Conservation (phyloP, 2,888 invertebrate genomes). For the Norana najaformis region DNA sequence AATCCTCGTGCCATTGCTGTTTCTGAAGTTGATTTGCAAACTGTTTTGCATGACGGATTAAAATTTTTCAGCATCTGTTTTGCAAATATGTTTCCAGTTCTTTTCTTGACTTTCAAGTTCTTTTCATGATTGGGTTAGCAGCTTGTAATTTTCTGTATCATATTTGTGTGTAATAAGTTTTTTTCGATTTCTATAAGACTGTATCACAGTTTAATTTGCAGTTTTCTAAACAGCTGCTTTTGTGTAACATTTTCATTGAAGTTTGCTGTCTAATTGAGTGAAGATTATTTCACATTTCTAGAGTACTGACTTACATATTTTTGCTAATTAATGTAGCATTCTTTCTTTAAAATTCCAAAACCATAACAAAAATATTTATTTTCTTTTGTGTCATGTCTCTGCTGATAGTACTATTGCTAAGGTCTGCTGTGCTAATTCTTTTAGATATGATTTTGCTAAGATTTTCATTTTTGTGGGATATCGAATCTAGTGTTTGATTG, state of each 20-base stretch:
- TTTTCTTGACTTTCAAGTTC: neutral
- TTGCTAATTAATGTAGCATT: neutral
- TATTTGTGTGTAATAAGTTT: neutral
- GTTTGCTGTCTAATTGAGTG: neutral
- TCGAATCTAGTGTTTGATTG: neutral
- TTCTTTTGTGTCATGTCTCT: neutral
- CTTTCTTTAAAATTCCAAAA: neutral
- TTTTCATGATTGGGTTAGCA: neutral
- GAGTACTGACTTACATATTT: neutral
- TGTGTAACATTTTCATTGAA: neutral
- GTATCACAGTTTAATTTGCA: neutral
- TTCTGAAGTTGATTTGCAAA: no score
- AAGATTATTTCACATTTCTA: neutral
- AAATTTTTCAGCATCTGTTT: neutral
- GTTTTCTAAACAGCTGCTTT: neutral
- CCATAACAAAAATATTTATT: neutral
- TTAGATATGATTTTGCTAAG: neutral
- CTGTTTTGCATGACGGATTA: no score
- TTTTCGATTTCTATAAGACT: neutral
- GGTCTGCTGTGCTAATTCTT: neutral
- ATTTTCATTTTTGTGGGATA: neutral
- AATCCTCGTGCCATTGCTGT: neutral
- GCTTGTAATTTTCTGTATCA: neutral
- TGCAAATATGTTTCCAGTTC: neutral
- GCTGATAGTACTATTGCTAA: neutral